A percentile compares a stretch with the other conserved stretches of the same genome.
These are phyloP conservation scores for Drosophila tristis DNA, from an alignment of 1,140 invertebrate genomes.

Conservation along the genomic window DNA sequence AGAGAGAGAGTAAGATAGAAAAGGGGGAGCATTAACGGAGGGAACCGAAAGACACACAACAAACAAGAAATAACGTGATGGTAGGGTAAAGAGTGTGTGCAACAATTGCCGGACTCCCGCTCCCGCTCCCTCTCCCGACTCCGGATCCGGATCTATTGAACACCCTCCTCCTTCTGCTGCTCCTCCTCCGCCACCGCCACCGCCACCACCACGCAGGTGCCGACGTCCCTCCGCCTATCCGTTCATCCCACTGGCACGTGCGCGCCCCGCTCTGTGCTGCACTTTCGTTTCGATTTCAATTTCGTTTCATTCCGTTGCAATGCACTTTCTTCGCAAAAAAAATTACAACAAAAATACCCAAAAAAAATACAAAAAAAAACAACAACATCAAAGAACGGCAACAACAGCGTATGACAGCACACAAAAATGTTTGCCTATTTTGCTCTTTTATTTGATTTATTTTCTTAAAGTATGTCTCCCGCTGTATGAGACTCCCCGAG, in stretches of 20 bases:
- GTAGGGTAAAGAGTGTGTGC: slow-evolving; percentile 20
- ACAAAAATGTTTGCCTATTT: slow-evolving; percentile 36
- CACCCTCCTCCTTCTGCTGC: background rate
- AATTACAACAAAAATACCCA: slow-evolving; percentile 25
- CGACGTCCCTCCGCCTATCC: background rate
- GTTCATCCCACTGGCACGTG: slow-evolving; percentile 7
- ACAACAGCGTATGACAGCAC: slow-evolving; percentile 26
- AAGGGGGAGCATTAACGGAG: slow-evolving; percentile 26
- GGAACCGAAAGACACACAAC: slow-evolving; percentile 44
- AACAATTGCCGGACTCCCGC: slow-evolving; percentile 37
- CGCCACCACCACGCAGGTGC: background rate
- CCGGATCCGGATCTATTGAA: slow-evolving; percentile 5
- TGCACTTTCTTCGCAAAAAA: background rate
- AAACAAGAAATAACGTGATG: slow-evolving; percentile 49
- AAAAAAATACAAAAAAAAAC: slow-evolving; percentile 18
- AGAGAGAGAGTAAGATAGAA: background rate
- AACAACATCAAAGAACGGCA: slow-evolving; percentile 1
- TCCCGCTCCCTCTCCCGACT: slow-evolving; percentile 8
- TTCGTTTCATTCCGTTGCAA: too few species aligned
- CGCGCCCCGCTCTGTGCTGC: slow-evolving; percentile 19
- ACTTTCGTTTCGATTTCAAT: too few species aligned
- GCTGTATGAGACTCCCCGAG: slow-evolving; percentile 28
- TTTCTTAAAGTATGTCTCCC: slow-evolving; percentile 4
- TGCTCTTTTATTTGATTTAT: slow-evolving; percentile 18
- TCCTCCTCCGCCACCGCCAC: background rate